Evolutionary conservation across 2,113 vertebrate genomes (phyloP).

Genomic region (Menura novaehollandiae): DNA sequence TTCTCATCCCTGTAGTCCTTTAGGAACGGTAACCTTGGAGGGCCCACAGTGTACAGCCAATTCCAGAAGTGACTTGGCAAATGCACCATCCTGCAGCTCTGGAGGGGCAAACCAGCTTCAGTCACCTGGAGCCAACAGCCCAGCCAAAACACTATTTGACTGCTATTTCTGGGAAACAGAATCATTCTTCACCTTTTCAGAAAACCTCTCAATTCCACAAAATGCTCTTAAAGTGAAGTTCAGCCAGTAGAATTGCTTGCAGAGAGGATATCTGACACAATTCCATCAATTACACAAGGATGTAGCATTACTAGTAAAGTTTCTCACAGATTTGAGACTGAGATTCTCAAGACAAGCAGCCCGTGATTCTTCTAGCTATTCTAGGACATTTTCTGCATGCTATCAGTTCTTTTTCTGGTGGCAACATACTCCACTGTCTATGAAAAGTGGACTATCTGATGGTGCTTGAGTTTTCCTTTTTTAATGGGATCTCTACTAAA

Average conservation of each 20-base stretch:
- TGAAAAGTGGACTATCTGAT: not conserved
- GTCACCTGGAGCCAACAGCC: not conserved
- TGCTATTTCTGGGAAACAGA: not conserved
- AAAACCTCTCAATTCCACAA: not conserved
- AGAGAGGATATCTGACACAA: not conserved
- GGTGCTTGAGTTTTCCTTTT: not conserved
- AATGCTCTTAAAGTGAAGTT: not conserved
- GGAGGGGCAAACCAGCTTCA: not conserved
- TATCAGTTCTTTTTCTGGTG: rapidly evolving
- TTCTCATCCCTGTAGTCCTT: not conserved
- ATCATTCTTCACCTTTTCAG: not conserved
- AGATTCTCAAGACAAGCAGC: not conserved
- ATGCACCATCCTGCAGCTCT: not conserved
- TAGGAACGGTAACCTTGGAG: not conserved
- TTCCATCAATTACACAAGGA: not conserved
- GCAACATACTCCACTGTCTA: not conserved
- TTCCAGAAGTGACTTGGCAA: not conserved
- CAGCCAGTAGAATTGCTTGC: not conserved
- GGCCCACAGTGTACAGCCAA: rapidly evolving
- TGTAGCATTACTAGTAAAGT: not conserved
- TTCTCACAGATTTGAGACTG: not conserved
- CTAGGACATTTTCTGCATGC: not conserved
- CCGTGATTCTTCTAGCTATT: not conserved
- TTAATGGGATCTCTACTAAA: not conserved
- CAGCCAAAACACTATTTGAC: not conserved